Evolutionary conservation across 2,888 invertebrate genomes (phyloP).

Genomic region (Argyresthia albistria): DNA sequence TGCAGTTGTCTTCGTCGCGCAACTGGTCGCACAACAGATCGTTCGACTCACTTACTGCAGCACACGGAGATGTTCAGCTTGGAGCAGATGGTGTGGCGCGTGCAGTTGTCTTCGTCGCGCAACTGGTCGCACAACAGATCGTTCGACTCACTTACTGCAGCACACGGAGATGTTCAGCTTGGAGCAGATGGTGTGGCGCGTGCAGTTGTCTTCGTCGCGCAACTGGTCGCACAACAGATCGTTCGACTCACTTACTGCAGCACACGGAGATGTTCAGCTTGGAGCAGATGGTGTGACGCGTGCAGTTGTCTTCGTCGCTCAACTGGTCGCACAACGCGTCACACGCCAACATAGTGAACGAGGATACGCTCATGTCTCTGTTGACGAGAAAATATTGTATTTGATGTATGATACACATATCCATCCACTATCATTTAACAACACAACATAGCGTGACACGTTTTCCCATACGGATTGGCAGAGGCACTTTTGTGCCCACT

Average conservation of each 20-base stretch:
- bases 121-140: conserved; percentile 10
- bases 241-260: conserved; percentile 12
- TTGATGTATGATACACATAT: too few relatives aligned
- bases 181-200: conserved; percentile 10
- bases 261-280: conserved; percentile 11
- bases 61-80: conserved; percentile 11
- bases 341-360: conserved; percentile 12
- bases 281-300: conserved; percentile 10
- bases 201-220: conserved; percentile 9
- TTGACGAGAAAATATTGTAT: background rate
- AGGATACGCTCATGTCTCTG: conserved; percentile 13
- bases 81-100: conserved; percentile 10
- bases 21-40: conserved; percentile 11
- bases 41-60: conserved; percentile 11
- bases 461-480: too few relatives aligned
- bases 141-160: conserved; percentile 11
- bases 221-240: conserved; percentile 9
- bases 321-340: conserved; percentile 11
- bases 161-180: conserved; percentile 10
- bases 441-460: too few relatives aligned
- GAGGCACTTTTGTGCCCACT: too few relatives aligned
- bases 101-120: conserved; percentile 10
- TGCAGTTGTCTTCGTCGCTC: conserved; percentile 10
- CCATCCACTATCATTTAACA: too few relatives aligned
- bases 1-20: conserved; percentile 10